Conservation (phyloP, 2,113 vertebrate genomes). For the Malurus elegans region DNA sequence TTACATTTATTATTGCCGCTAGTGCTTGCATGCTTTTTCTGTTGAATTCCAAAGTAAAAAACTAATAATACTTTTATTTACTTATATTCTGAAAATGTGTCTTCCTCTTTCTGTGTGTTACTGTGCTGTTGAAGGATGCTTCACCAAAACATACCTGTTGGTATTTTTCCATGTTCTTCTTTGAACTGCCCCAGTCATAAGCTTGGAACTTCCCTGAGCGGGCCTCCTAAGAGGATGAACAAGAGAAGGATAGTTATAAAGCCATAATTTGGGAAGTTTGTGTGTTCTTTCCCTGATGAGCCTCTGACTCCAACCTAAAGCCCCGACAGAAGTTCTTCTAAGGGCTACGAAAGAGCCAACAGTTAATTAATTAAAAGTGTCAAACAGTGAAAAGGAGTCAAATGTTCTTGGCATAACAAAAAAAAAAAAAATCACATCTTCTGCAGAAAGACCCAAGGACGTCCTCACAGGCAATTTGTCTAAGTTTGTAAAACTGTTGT, state of each 20-base stretch:
- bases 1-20: not conserved
- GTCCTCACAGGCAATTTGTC: not conserved
- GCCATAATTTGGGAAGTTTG: not conserved
- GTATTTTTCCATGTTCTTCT: conserved; percentile 20
- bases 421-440: not conserved
- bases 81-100: not conserved
- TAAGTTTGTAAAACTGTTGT: not conserved
- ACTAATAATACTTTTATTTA: not conserved
- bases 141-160: conserved; percentile 14
- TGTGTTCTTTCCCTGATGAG: not conserved
- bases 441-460: not conserved
- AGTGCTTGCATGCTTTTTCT: not conserved
- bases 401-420: not conserved
- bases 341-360: not conserved
- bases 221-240: not conserved
- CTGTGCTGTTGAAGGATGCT: not conserved
- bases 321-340: not conserved
- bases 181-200: conserved; percentile 46
- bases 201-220: conserved; percentile 3
- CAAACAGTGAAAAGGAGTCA: not conserved
- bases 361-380: not conserved
- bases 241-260: not conserved
- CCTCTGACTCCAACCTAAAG: not conserved
- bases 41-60: not conserved
- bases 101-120: not conserved